These are phyloP conservation scores for Allacma fusca DNA, from an alignment of 2,888 invertebrate genomes.

Conservation along the genomic window DNA sequence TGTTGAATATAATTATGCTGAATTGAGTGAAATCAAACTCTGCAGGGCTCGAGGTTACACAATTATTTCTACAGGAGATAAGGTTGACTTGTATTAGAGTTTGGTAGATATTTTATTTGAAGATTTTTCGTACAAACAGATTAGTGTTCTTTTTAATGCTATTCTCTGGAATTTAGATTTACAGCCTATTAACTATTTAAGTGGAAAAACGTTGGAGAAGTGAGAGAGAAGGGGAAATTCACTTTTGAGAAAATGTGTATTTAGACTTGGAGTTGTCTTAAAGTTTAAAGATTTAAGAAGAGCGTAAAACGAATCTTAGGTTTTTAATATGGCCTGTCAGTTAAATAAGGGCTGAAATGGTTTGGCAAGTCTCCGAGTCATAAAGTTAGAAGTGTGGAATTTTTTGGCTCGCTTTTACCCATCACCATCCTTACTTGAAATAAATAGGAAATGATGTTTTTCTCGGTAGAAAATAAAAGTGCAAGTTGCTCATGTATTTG, in stretches of 20 bases:
- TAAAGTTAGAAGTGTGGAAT: neutral
- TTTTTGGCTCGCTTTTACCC: conserved; percentile 7
- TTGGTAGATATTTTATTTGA: neutral
- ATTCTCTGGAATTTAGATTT: conserved; percentile 24
- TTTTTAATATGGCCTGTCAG: conserved; percentile 32
- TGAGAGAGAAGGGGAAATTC: neutral
- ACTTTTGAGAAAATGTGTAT: neutral
- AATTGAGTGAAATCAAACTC: no score
- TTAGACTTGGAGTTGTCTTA: conserved; percentile 3
- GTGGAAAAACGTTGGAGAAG: conserved; percentile 14
- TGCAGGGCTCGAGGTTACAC: no score
- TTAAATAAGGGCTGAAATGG: conserved; percentile 30
- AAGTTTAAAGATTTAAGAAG: conserved; percentile 16
- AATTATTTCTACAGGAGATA: no score
- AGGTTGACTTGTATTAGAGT: no score
- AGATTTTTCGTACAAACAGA: neutral
- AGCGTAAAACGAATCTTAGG: conserved; percentile 21
- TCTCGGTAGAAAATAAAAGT: conserved; percentile 23
- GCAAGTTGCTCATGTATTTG: neutral
- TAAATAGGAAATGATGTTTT: conserved; percentile 4
- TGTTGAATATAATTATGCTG: no score
- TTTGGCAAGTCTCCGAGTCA: conserved; percentile 23
- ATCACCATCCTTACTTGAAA: neutral
- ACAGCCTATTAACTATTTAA: conserved; percentile 33
- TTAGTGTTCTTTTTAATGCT: neutral